Conservation (phyloP, 2,888 invertebrate genomes). For the Drosophila mayaguana region DNA sequence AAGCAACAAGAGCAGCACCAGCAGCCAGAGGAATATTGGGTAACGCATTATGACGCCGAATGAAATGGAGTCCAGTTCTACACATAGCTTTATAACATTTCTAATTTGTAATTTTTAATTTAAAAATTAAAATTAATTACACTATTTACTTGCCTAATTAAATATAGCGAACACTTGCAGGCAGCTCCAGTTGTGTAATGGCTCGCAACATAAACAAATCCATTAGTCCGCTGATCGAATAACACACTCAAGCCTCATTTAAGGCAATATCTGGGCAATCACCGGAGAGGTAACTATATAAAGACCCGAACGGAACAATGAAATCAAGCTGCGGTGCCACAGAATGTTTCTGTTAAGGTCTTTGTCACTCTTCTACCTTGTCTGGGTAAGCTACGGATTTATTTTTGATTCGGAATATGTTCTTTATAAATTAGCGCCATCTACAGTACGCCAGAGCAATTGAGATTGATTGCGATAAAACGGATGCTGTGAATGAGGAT, state of each 20-base stretch:
- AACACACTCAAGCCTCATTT: conserved; percentile 25
- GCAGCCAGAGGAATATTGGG: neutral
- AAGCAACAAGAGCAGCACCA: neutral
- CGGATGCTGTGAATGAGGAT: conserved; percentile 66
- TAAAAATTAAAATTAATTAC: neutral
- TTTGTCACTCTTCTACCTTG: conserved; percentile 22
- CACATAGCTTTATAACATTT: conserved; percentile 52
- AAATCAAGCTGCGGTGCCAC: neutral
- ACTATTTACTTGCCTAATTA: conserved; percentile 49
- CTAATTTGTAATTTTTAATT: too few relatives aligned
- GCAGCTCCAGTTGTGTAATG: conserved; percentile 40
- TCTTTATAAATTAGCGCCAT: neutral
- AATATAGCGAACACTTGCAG: conserved; percentile 30
- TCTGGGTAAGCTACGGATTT: conserved; percentile 52
- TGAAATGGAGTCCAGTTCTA: conserved; percentile 1
- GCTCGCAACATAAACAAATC: conserved; percentile 28
- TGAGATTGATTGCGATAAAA: conserved; percentile 67
- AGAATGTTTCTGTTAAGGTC: conserved; percentile 37
- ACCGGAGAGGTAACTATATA: conserved; percentile 25
- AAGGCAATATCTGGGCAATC: neutral
- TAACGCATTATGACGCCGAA: conserved; percentile 9
- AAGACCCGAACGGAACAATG: neutral
- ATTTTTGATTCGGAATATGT: rapidly evolving
- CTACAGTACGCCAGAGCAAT: conserved; percentile 27
- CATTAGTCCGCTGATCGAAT: conserved; percentile 4